Base-by-base conservation (phyloP, 2,888 invertebrate species). In the Sesia bembeciformis region DNA sequence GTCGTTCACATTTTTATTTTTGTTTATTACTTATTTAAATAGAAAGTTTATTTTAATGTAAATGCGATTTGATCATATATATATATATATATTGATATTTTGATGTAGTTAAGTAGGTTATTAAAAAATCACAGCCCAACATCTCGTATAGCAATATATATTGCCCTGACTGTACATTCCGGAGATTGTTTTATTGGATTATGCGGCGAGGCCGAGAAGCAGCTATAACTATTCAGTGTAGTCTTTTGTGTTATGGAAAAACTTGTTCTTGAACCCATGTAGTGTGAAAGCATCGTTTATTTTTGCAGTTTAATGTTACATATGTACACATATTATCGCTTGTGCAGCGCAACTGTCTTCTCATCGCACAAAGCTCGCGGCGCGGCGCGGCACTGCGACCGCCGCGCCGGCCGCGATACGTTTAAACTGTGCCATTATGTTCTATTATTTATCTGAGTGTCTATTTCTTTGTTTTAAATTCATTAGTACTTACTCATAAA, bases 191-290 rank as follows among this genome's bases (percentile, higher is more conserved):
- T 88, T 89, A 89, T 89, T 89, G 87, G 87, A 87, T 87, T 89
- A 89, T 88, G 87, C 86, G 83, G 78, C 79, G 83, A 81, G 81
- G 83, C 80, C 81, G 83, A 84, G 86, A 81, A 86, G 85, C 81
- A 87, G 86, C 89, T 89, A 89, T 89, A 89, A 89, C 89, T 89
- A 89, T 89, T 89, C 89, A 89, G 86, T 84, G 89, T 87, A 81
- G 88, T 87, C 89, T 89, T 88, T 89, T 89, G 88, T 89, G 89
- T 89, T 89, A 89, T 89, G 89, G 89, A 89, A 89, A 89, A 89
- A 89, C 89, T 89, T 89, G 89, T 89, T 89, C 83, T 88, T 86
- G 85, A 87, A 87, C 84, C 88, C 87, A 86, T 89, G 89, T 89
- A 89, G 89, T 89, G 89, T 89, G 89, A 89, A 89, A 85, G 80